These are phyloP conservation scores for Anthonomus grandis DNA, from an alignment of 1,140 invertebrate species.

Conservation along the genomic window DNA sequence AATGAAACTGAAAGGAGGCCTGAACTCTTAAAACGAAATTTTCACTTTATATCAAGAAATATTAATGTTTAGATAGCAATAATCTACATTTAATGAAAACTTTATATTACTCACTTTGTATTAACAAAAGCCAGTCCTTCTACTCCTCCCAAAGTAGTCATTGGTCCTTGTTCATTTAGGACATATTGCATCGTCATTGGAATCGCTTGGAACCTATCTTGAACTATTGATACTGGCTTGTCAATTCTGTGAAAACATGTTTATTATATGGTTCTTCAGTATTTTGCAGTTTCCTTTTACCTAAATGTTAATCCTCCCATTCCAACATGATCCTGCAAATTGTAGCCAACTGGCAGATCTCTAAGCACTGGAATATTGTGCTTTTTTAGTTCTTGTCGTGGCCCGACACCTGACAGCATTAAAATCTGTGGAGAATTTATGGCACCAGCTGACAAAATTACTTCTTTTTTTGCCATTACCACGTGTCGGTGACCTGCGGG, in stretches of 20 bases:
- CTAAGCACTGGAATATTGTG: slow-evolving; percentile 68
- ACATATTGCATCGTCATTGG: slow-evolving; percentile 78
- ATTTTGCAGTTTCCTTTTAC: slow-evolving; percentile 1
- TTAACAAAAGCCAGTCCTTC: slow-evolving; percentile 84
- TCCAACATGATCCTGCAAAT: slow-evolving; percentile 79
- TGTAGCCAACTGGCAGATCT: slow-evolving; percentile 72
- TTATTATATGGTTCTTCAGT: slow-evolving; percentile 1
- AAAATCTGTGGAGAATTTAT: slow-evolving; percentile 79
- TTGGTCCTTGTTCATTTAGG: slow-evolving; percentile 70
- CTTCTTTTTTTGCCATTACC: slow-evolving; percentile 69
- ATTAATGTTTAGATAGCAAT: too few species aligned
- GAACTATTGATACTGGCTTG: slow-evolving; percentile 74
- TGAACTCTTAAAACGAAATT: background rate
- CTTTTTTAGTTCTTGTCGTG: slow-evolving; percentile 66
- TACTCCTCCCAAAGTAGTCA: slow-evolving; percentile 80
- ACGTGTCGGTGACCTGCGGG: slow-evolving; percentile 41
- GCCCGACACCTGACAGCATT: slow-evolving; percentile 86
- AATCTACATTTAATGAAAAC: background rate
- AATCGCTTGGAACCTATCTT: slow-evolving; percentile 64
- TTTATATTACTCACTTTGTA: slow-evolving; percentile 53
- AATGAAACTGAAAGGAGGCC: background rate
- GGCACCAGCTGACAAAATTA: slow-evolving; percentile 75
- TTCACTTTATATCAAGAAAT: background rate
- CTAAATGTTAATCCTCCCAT: slow-evolving; percentile 75
- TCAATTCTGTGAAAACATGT: slow-evolving; percentile 55